phyloP scores from a whole-genome alignment of 1,140 invertebrate genomes.

The Brachionus sp. region DNA sequence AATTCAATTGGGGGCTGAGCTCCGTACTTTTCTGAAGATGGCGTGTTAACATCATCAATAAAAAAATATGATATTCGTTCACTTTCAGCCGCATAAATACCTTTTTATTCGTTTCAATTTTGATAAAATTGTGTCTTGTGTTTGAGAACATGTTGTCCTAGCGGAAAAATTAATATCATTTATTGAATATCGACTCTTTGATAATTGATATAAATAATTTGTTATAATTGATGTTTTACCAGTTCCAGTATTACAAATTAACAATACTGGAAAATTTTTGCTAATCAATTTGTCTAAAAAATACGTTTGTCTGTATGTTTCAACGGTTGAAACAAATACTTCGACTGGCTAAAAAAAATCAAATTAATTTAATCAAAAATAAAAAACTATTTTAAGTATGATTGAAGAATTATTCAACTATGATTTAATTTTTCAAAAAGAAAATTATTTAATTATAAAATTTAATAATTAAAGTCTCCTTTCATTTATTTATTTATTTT shows the following conservation, averaged over 20 bases:
- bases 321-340: conserved; percentile 47
- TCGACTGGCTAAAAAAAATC: not conserved
- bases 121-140: conserved; percentile 59
- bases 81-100: conserved; percentile 54
- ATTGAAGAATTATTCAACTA: no score
- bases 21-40: conserved; percentile 59
- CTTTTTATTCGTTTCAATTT: conserved; percentile 55
- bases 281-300: conserved; percentile 54
- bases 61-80: conserved; percentile 57
- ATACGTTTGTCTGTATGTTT: conserved; percentile 56
- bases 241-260: conserved; percentile 56
- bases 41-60: conserved; percentile 61
- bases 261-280: conserved; percentile 52
- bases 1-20: conserved; percentile 59
- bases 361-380: not conserved
- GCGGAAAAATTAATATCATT: conserved; percentile 60
- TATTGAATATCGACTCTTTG: conserved; percentile 55
- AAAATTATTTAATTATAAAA: no score
- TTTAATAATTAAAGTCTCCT: no score
- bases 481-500: no score
- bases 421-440: no score
- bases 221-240: conserved; percentile 59
- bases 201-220: conserved; percentile 55
- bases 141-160: conserved; percentile 58
- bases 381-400: no score